These are phyloP conservation scores for Heliconius eleuchia DNA, from an alignment of 1,140 invertebrate genomes.

Conservation along the genomic window DNA sequence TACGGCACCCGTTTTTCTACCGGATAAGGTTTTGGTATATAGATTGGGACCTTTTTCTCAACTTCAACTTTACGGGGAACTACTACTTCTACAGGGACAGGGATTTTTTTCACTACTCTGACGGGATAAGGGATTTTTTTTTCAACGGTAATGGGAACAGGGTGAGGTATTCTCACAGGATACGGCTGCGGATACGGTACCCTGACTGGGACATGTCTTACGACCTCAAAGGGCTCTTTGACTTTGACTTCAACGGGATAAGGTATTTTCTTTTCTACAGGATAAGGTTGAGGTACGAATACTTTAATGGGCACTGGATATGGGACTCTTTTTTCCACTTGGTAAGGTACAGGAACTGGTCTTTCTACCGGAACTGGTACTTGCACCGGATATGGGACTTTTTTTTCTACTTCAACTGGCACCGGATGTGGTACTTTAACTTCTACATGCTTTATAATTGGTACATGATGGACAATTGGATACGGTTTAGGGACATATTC, in stretches of 20 bases:
- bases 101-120: conserved; percentile 79
- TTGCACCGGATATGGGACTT: conserved; percentile 76
- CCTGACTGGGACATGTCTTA: conserved; percentile 80
- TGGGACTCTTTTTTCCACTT: conserved; percentile 81
- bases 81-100: conserved; percentile 70
- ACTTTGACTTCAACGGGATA: conserved; percentile 82
- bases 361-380: conserved; percentile 81
- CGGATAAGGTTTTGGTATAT: conserved; percentile 83
- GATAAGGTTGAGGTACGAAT: conserved; percentile 82
- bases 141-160: conserved; percentile 79
- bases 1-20: conserved; percentile 85
- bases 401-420: conserved; percentile 82
- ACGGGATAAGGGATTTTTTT: conserved; percentile 82
- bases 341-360: conserved; percentile 73
- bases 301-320: conserved; percentile 78
- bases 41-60: conserved; percentile 83
- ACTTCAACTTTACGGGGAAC: conserved; percentile 80
- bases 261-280: conserved; percentile 81
- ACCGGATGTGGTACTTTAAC: conserved; percentile 80
- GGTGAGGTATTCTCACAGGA: conserved; percentile 76
- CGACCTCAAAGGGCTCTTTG: conserved; percentile 82
- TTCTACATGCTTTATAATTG: conserved; percentile 75
- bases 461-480: conserved; percentile 81
- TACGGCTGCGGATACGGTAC: conserved; percentile 79
- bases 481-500: conserved; percentile 82